phyloP scores from a whole-genome alignment of 1,140 invertebrate genomes.

The Melanaphis sacchari region DNA sequence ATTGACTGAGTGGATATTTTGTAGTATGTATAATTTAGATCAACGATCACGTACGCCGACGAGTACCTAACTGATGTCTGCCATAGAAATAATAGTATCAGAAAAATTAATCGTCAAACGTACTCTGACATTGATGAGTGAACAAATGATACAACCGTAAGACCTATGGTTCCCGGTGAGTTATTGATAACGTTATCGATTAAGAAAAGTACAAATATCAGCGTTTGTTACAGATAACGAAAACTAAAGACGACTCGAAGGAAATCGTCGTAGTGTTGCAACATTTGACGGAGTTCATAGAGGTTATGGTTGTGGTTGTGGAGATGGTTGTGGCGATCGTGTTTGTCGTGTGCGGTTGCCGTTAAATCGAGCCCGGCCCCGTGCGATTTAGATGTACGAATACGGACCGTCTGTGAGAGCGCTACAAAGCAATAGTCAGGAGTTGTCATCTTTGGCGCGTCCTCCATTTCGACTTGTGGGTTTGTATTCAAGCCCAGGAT shows the following conservation, averaged over 20 bases:
- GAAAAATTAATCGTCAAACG: not conserved
- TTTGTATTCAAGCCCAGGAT: slow-evolving; percentile 93
- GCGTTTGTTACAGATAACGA: not conserved
- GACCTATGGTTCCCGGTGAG: not conserved
- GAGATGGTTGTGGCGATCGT: not conserved
- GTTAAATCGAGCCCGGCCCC: not conserved
- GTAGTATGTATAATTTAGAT: not conserved
- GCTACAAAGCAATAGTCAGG: slow-evolving; percentile 98
- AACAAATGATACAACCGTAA: not conserved
- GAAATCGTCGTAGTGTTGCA: not conserved
- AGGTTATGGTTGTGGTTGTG: too few species aligned
- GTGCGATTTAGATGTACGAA: slow-evolving; percentile 71
- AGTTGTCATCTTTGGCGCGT: slow-evolving; percentile 85
- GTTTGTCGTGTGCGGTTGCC: not conserved
- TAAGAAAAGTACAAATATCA: not conserved
- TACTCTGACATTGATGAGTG: not conserved
- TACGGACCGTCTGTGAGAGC: slow-evolving; percentile 93
- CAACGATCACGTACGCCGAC: not conserved
- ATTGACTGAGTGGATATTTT: not conserved
- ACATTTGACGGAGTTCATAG: not conserved
- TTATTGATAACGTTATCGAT: not conserved
- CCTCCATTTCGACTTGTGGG: slow-evolving; percentile 66
- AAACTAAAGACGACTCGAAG: not conserved
- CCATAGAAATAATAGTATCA: not conserved
- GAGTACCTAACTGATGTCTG: not conserved